Conservation (phyloP, 2,888 invertebrate genomes). For the Sarcophaga carnaria region DNA sequence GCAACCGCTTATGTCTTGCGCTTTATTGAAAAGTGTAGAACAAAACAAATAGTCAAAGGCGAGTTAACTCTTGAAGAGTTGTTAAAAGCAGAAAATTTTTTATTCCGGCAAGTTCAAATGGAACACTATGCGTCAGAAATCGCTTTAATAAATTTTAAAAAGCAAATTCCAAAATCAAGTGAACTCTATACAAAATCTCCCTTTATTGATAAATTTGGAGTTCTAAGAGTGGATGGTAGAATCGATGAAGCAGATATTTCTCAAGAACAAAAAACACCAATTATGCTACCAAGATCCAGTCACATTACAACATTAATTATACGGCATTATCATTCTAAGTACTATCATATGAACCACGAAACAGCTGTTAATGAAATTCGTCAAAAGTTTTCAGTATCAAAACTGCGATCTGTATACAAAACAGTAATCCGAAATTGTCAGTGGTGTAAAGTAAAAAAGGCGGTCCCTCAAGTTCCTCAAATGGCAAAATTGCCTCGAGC, state of each 20-base stretch:
- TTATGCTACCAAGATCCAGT: constrained; percentile 52
- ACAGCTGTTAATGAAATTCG: constrained; percentile 31
- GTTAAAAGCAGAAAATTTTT: constrained; percentile 12
- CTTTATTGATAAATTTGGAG: constrained; percentile 6
- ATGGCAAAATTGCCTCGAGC: not conserved
- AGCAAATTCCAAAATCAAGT: constrained; percentile 14
- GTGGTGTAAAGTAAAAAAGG: constrained; percentile 32
- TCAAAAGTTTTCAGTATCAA: constrained; percentile 40
- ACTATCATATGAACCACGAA: not conserved
- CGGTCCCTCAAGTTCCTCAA: not conserved
- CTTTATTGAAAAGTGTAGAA: constrained; percentile 24
- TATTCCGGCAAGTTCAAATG: constrained; percentile 35
- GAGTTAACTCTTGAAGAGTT: constrained; percentile 37
- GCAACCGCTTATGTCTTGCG: not conserved
- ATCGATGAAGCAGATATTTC: constrained; percentile 29
- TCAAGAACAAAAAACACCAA: constrained; percentile 16
- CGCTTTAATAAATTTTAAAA: not conserved
- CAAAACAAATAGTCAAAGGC: not conserved
- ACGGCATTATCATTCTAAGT: not conserved
- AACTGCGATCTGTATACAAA: constrained; percentile 32
- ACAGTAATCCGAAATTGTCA: constrained; percentile 18
- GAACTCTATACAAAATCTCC: constrained; percentile 22
- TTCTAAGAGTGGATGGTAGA: constrained; percentile 47
- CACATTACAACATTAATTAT: not conserved
- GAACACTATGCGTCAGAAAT: constrained; percentile 43